phyloP scores from a whole-genome alignment of 2,888 invertebrate species.

The Machimus atricapillus region DNA sequence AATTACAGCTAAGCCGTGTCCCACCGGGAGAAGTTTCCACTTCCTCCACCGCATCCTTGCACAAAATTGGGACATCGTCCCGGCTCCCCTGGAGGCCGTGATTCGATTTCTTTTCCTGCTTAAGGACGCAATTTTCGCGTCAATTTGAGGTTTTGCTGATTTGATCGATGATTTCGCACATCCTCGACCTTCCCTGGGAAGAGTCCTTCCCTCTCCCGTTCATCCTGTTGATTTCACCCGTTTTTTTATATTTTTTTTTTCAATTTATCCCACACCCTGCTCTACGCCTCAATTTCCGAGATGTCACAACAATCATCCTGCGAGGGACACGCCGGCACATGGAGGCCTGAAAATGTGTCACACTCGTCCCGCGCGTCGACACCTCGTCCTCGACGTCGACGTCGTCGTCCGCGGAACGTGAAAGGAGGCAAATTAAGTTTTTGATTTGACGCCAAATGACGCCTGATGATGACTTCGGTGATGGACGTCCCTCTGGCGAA shows the following conservation, averaged over 20 bases:
- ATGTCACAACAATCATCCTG: slow-evolving; percentile 28
- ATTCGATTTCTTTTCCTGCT: background rate
- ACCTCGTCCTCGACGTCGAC: background rate
- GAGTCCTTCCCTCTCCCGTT: background rate
- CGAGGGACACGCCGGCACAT: background rate
- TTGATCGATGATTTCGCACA: slow-evolving; percentile 10
- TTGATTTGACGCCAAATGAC: slow-evolving; percentile 37
- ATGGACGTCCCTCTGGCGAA: slow-evolving; percentile 1
- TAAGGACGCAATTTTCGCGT: slow-evolving; percentile 10
- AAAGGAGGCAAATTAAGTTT: slow-evolving; percentile 38
- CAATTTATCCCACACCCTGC: background rate
- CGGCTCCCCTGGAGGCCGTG: background rate
- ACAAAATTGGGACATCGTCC: background rate
- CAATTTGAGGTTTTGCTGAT: background rate
- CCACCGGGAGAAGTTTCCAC: background rate
- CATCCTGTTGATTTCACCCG: background rate
- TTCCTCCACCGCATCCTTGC: background rate
- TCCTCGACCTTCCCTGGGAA: background rate
- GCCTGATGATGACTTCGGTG: slow-evolving; percentile 1
- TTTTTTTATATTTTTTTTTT: too few species aligned
- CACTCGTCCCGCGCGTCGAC: background rate
- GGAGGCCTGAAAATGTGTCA: slow-evolving; percentile 12
- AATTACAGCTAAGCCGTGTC: background rate
- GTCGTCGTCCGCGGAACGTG: background rate
- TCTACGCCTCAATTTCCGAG: slow-evolving; percentile 5